Base-by-base conservation (phyloP, 2,113 vertebrate genomes). In the Antechinus flavipes region DNA sequence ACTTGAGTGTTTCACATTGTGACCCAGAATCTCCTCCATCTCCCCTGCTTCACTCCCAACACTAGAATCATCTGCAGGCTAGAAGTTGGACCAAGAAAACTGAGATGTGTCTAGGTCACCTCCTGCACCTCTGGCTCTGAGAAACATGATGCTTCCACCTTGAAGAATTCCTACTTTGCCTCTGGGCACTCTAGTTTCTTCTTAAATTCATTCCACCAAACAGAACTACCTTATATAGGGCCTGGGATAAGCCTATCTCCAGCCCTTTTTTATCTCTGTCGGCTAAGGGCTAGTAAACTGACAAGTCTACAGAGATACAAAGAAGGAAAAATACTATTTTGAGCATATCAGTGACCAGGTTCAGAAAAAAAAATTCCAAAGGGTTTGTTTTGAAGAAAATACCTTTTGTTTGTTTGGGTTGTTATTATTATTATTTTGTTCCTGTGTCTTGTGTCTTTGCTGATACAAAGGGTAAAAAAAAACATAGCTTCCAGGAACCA, bases 11-110 rank as follows among this genome's bases (percentile, higher is more conserved):
- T 95, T 2, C 95, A 93, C 55, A 56, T 94, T 89, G 96, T 54
- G 94, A 92, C 0, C 3, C 90, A 93, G 97, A 49, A 52, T 95
- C 96, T 96, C 90, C 61, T 76, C 61, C 35, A 8, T n/a, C 61
- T 84, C n/a, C 42, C 19, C 68, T 84, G 68, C n/a, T 95, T 47
- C 95, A 95, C 91, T 97, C 92, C 92, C 91, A 93, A 97, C 93
- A 95, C 94, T 61, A 92, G 94, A 91, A 0, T 96, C 95, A 42
- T 97, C 96, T 97, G 95, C 96, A 96, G 96, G 91, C 89, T 90
- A 56, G 94, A 54, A 91, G 54, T 25, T 93, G 96, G 93, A 92
- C 92, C 91, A 27, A 89, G 96, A 93, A 93, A 61, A 53, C 0
- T 93, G 95, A 97, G 94, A 93, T 52, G 1, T 94, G 91, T 95